Evolutionary conservation across 2,888 invertebrate genomes (phyloP).

Genomic region (Azorinus chamasolen): DNA sequence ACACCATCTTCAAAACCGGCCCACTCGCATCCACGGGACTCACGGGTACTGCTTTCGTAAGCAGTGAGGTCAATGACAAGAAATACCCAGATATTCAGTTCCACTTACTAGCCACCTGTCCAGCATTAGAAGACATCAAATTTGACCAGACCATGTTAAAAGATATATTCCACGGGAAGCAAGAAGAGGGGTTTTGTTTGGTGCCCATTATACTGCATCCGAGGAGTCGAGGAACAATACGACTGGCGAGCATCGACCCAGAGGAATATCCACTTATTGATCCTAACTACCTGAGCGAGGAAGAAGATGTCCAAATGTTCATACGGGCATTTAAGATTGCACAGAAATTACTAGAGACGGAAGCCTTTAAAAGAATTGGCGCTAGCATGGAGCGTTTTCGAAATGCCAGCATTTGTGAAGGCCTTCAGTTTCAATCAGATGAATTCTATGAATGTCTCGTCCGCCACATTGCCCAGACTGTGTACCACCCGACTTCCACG

Average conservation of each 20-base stretch:
- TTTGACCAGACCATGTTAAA: not conserved
- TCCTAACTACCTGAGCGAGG: slow-evolving; percentile 93
- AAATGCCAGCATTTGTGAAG: slow-evolving; percentile 4
- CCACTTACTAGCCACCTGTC: not conserved
- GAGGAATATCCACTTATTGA: slow-evolving; percentile 93
- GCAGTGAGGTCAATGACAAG: slow-evolving; percentile 12
- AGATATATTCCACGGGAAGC: not conserved
- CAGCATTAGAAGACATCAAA: not conserved
- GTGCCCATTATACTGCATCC: slow-evolving; percentile 85
- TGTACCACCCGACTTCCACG: slow-evolving; percentile 91
- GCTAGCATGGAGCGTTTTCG: not conserved
- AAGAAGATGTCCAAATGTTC: slow-evolving; percentile 88
- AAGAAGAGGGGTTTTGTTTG: slow-evolving; percentile 76
- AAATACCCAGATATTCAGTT: not conserved
- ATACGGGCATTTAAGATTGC: not conserved
- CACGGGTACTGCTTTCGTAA: slow-evolving; percentile 22
- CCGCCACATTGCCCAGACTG: slow-evolving; percentile 3
- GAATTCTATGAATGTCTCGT: slow-evolving; percentile 42
- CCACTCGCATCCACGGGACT: slow-evolving; percentile 15
- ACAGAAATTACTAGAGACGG: not conserved
- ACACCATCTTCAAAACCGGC: slow-evolving; percentile 27
- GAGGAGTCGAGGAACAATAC: slow-evolving; percentile 92
- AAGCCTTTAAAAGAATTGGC: not conserved
- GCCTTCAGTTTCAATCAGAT: slow-evolving; percentile 22
- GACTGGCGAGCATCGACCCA: slow-evolving; percentile 91